Conservation (phyloP, 1,140 invertebrate genomes). For the Atopsyche davidsoni region DNA sequence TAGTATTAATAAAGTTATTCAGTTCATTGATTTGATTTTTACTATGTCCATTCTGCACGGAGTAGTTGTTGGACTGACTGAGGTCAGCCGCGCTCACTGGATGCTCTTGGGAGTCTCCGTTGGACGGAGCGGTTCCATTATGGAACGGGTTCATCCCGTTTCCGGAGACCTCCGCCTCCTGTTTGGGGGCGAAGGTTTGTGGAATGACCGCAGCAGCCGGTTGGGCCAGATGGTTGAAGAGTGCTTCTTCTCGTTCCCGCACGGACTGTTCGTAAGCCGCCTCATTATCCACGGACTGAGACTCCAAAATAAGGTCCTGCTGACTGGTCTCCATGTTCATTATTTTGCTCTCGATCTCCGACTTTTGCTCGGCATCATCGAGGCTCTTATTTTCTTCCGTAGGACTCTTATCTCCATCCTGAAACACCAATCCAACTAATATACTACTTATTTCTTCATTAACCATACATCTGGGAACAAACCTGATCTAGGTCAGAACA, state of each 20-base stretch:
- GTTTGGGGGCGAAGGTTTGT: slow-evolving; percentile 8
- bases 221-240: slow-evolving; percentile 22
- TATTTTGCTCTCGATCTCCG: slow-evolving; percentile 18
- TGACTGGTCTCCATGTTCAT: slow-evolving; percentile 1
- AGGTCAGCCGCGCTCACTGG: slow-evolving; percentile 8
- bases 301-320: not conserved
- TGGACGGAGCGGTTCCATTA: slow-evolving; percentile 22
- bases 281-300: slow-evolving; percentile 15
- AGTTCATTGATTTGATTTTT: slow-evolving; percentile 30
- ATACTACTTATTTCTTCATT: too few species aligned
- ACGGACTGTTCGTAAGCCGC: slow-evolving; percentile 26
- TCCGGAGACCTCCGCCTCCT: slow-evolving; percentile 1
- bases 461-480: too few species aligned
- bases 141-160: slow-evolving; percentile 22
- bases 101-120: slow-evolving; percentile 19
- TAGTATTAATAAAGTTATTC: slow-evolving; percentile 29
- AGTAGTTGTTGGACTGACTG: slow-evolving; percentile 20
- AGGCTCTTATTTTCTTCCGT: slow-evolving; percentile 27
- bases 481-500: too few species aligned
- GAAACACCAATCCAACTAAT: slow-evolving; percentile 10
- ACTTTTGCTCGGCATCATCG: slow-evolving; percentile 26
- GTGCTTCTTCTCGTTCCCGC: slow-evolving; percentile 23
- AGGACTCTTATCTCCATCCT: slow-evolving; percentile 30
- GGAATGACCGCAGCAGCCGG: not conserved
- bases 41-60: slow-evolving; percentile 28